Percentiles rank a stretch among this genome's conserved stretches.
phyloP scores from a whole-genome alignment of 1,140 invertebrate genomes.

The Lepidurus couesii region DNA sequence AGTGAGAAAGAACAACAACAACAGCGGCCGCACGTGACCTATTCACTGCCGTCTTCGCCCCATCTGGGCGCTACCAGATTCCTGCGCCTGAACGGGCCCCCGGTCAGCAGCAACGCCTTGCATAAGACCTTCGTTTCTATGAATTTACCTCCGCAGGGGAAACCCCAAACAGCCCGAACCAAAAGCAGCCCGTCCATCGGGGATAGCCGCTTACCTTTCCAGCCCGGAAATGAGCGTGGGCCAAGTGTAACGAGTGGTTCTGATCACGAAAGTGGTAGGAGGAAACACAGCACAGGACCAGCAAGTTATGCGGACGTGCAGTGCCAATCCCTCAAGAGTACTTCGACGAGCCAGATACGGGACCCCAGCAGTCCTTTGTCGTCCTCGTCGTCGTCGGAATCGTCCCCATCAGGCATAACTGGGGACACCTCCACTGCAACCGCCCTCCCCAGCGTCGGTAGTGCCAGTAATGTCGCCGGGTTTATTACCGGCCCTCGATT shows the following conservation, averaged over 20 bases:
- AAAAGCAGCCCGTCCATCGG: background rate
- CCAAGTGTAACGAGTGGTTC: background rate
- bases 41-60: background rate
- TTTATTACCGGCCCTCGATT: constrained; percentile 39
- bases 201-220: background rate
- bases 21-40: background rate
- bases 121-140: background rate
- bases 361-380: constrained; percentile 3
- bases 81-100: background rate
- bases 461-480: background rate
- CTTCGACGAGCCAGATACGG: background rate
- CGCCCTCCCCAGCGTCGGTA: background rate
- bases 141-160: background rate
- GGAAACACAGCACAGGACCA: background rate
- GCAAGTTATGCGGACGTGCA: background rate
- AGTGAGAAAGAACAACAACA: background rate
- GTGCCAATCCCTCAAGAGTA: background rate
- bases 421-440: background rate
- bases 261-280: background rate
- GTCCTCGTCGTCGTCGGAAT: background rate
- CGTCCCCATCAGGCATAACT: background rate
- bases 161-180: background rate
- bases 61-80: background rate
- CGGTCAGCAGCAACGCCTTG: background rate
- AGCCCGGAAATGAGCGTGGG: background rate